phyloP scores from a whole-genome alignment of 2,888 invertebrate genomes.

The Rhagonycha fulva region DNA sequence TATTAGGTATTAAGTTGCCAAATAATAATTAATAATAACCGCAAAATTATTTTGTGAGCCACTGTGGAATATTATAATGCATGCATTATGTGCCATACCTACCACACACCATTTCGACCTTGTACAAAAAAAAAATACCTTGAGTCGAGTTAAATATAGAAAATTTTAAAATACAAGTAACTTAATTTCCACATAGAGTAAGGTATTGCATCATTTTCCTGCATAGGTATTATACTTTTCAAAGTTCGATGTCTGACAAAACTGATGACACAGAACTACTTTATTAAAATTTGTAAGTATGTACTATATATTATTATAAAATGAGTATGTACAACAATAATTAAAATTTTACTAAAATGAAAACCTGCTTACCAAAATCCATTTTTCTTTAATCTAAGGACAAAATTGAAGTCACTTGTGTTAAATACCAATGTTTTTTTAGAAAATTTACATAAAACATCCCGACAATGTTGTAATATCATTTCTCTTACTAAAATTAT shows the following conservation, averaged over 20 bases:
- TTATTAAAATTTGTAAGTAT: neutral
- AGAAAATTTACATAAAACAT: neutral
- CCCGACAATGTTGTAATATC: neutral
- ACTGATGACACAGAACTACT: neutral
- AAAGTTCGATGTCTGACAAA: neutral
- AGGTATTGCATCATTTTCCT: neutral
- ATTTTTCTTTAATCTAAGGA: neutral
- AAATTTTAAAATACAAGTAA: neutral
- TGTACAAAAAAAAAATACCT: neutral
- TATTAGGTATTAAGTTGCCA: too few species aligned
- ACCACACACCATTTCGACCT: neutral
- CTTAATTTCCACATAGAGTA: neutral
- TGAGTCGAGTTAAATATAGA: neutral
- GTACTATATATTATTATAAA: neutral
- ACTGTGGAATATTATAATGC: too few species aligned
- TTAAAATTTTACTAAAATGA: neutral
- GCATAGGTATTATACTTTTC: neutral
- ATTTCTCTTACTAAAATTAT: neutral
- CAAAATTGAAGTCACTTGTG: neutral
- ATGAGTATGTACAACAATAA: too few species aligned
- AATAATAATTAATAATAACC: too few species aligned
- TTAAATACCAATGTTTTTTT: neutral
- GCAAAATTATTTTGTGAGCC: too few species aligned
- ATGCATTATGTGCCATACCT: too few species aligned
- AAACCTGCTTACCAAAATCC: neutral